These are phyloP conservation scores for Halcyon badia DNA, from an alignment of 2,797 vertebrate genomes.

Conservation along the genomic window DNA sequence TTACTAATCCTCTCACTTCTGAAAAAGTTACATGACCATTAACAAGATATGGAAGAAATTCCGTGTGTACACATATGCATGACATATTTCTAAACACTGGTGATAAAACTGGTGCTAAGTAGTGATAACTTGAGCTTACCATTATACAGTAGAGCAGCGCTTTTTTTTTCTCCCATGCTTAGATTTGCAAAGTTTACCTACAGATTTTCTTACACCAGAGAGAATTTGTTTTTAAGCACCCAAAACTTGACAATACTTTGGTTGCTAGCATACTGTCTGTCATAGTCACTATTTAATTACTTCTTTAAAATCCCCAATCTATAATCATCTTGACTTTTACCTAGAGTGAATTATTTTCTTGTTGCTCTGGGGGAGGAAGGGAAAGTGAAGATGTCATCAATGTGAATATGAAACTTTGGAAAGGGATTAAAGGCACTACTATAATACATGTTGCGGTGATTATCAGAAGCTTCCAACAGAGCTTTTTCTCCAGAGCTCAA, in stretches of 20 bases:
- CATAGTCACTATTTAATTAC: background rate
- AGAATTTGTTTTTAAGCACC: background rate
- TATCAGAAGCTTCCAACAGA: background rate
- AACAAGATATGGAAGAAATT: background rate
- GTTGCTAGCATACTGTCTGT: background rate
- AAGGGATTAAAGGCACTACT: background rate
- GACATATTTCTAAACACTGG: background rate
- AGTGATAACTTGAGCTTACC: background rate
- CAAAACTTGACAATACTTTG: background rate
- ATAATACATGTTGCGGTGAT: background rate
- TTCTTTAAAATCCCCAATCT: background rate
- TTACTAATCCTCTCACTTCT: background rate
- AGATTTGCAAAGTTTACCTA: background rate
- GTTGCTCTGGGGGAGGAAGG: background rate
- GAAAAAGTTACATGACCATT: background rate
- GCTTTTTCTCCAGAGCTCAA: background rate
- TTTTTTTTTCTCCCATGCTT: background rate
- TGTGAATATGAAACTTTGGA: background rate
- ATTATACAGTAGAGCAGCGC: background rate
- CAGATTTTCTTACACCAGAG: background rate
- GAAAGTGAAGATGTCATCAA: background rate
- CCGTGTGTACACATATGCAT: background rate
- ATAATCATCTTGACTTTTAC: background rate
- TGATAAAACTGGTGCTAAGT: slow-evolving; percentile 15
- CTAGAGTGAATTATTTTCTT: background rate